Evolutionary conservation across 1,140 invertebrate genomes (phyloP), one percentile per base, ranked within the genome.

Genomic region (Bradynema listronoti): DNA sequence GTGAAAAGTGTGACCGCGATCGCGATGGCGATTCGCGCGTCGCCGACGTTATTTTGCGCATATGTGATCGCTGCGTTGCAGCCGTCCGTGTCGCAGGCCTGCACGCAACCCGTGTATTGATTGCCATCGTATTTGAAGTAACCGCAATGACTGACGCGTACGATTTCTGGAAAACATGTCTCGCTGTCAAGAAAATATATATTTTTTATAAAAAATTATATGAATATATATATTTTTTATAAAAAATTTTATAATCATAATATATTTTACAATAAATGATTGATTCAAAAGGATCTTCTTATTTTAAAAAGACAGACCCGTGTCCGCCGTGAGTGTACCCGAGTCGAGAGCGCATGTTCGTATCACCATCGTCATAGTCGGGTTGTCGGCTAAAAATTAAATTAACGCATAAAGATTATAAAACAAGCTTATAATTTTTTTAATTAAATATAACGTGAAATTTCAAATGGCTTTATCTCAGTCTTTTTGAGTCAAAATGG

Each of bases 301-400:
- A n/a, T 51, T 49, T 16, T 54, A n/a, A 46, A 54, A 54, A 14
- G 22, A 24, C 19, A 14, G 24, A 43, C 52, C 52, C 19, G 39
- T 47, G 24, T 43, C 32, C n/a, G 47, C 47, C 29, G 47, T 58
- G 50, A 25, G 66, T 5, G 80, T 78, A 11, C 80, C 80, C 30
- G 81, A 81, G 67, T 83, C 83, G 61, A 83, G 77, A 22, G 82
- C 81, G 72, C 83, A 83, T 50, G 80, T 79, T 25, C 83, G 71
- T 27, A 83, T 77, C 19, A 79, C 68, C 63, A 81, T 63, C 25
- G 71, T 75, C 55, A 78, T 58, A 36, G 71, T 61, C 27, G 73
- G 71, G 56, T 80, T 71, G 59, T 78, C 74, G 62, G 59, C 68
- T 75, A 41, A 58, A 72, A 53, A n/a, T n/a, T n/a, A n/a, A n/a